Base-by-base conservation (phyloP, 1,140 invertebrate genomes). In the Drosophila ficusphila region DNA sequence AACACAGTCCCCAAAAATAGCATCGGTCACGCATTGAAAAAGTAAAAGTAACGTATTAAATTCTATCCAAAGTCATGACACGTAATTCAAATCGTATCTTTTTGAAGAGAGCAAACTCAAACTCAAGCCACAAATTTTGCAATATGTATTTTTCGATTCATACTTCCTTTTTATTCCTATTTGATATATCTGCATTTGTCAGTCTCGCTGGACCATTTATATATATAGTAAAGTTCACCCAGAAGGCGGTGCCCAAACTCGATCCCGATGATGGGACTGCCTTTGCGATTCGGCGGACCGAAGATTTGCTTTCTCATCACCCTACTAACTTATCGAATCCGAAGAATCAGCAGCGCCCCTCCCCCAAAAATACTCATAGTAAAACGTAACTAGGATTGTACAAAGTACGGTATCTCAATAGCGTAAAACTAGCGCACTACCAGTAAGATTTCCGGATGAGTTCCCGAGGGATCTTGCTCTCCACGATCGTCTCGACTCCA, bases 21-120 rank as follows among this genome's bases (percentile, higher is more conserved):
- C 73, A 88, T 90, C 79, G 86, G 86, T 83, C 86, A 90, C 86
- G 88, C 88, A 90, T 90, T 90, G 72, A 61, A 53, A 70, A 82
- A 41, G 42, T 57, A 70, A 82, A 41, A 46, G 38, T 48, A 75
- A 51, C n/a, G n/a, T n/a, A n/a, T 49, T 38, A 42, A 54, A 74
- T 25, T n/a, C n/a, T 64, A 51, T 61, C 21, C 52, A 57, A 78
- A 67, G 39, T 60, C 44, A 61, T 41, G 53, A 72, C 25, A 76
- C 65, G 41, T 76, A 56, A 54, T 46, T 61, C 69, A 34, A 25
- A 2, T 71, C 41, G 19, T 56, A 42, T 57, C 16, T 52, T 56
- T 46, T 67, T 49, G 5, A 72, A 44, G 58, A 81, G 44, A 79
- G 76, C 74, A 77, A 77, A 34, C 38, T 47, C 74, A 77, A 77